Percentiles rank a stretch among this genome's conserved stretches.
phyloP scores from a whole-genome alignment of 2,113 vertebrate species.

The Paedocypris sp. region DNA sequence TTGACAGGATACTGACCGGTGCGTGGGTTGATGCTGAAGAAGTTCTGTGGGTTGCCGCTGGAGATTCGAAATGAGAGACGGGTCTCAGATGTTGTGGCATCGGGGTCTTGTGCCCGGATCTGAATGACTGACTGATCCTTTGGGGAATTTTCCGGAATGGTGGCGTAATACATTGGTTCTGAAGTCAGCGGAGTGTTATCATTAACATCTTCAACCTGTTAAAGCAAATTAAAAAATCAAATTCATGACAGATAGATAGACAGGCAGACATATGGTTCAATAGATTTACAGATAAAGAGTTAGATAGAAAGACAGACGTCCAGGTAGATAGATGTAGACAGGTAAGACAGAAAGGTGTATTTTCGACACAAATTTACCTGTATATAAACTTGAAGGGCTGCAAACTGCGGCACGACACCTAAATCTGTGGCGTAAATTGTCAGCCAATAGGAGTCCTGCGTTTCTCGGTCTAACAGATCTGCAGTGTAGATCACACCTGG shows the following conservation, averaged over 20 bases:
- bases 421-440: constrained; percentile 88
- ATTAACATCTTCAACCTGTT: constrained; percentile 82
- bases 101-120: constrained; percentile 88
- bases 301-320: neutral
- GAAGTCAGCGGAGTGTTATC: constrained; percentile 90
- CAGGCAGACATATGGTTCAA: neutral
- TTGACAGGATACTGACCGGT: constrained; percentile 65
- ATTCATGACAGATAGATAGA: neutral
- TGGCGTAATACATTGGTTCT: constrained; percentile 80
- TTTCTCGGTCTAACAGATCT: constrained; percentile 86
- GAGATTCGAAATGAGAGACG: constrained; percentile 78
- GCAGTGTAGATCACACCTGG: constrained; percentile 86
- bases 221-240: neutral
- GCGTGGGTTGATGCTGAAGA: constrained; percentile 82
- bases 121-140: constrained; percentile 87
- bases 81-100: constrained; percentile 53
- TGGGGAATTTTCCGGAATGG: constrained; percentile 80
- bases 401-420: constrained; percentile 82
- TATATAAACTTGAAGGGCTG: constrained; percentile 80
- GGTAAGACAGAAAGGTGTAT: no score
- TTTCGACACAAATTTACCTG: constrained; percentile 53
- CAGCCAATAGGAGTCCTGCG: constrained; percentile 86
- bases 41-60: constrained; percentile 94
- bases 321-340: no score
- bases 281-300: neutral